Base-by-base conservation (phyloP, 2,888 invertebrate genomes). In the Thymelicus sylvestris region DNA sequence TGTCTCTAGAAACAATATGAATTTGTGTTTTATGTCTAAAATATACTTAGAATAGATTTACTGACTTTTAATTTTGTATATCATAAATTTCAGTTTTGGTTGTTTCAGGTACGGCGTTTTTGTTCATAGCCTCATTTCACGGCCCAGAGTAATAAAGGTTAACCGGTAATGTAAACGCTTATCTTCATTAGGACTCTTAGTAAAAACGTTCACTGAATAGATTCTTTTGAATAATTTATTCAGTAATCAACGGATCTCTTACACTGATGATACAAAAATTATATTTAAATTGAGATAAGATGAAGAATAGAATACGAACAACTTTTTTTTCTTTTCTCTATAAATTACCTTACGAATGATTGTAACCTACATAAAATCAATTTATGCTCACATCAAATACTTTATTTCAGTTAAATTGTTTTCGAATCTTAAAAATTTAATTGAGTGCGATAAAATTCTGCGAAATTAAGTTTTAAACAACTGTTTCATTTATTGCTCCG, bases 61-160 rank as follows among this genome's bases (percentile, higher is more conserved):
- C 12, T 13, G 19, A 41, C 39, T 44, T 44, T 15, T 8, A 60
- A 38, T 67, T 48, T n/a, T 67, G 12, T 67, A 61, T 13, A 8
- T 61, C 61, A 62, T 50, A 47, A 62, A 66, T 63, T 72, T 70
- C 72, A 72, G 71, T 61, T 19, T 62, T 67, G 47, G 76, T 85
- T 80, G 78, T 88, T 89, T 73, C 88, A 88, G 88, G 88, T 89
- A 86, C 86, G 86, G 75, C 72, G 70, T 19, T 65, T 41, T 67
- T 52, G 41, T 52, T 67, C n/a, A 52, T 52, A 44, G 38, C 78
- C 80, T 85, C 84, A 73, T 67, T 68, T 63, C 31, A 7, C 44
- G 31, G 31, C 47, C 63, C 55, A 63, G 15, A 63, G 15, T 31
- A 63, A 62, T 63, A 47, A 57, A 39, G 38, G 47, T 61, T 62